Evolutionary conservation across 2,797 vertebrate genomes (phyloP).

Genomic region (Acipenser transmontanus): DNA sequence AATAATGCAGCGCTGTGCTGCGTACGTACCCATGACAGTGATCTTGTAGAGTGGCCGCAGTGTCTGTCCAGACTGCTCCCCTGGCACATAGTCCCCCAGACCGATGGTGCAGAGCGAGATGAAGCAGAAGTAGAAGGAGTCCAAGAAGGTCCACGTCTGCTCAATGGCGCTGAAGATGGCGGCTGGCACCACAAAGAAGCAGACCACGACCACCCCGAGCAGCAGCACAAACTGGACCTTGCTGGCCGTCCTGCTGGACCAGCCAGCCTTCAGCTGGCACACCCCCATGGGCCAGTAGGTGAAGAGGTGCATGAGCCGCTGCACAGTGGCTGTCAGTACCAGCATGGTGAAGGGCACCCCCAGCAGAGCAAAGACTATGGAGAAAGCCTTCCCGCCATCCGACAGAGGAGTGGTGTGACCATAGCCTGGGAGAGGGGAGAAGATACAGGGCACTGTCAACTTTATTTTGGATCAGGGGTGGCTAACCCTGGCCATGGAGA

Average conservation of each 20-base stretch:
- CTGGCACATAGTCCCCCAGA: conserved; percentile 79
- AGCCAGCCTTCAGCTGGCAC: conserved; percentile 50
- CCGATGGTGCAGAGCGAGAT: conserved; percentile 88
- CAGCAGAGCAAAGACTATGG: conserved; percentile 73
- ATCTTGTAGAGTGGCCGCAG: conserved; percentile 72
- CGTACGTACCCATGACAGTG: conserved; percentile 71
- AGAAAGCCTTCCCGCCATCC: conserved; percentile 73
- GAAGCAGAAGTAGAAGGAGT: conserved; percentile 85
- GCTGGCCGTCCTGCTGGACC: conserved; percentile 46
- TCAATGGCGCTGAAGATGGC: conserved; percentile 65
- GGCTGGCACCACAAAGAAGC: conserved; percentile 70
- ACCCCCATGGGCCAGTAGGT: conserved; percentile 51
- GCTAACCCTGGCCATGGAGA: too few species aligned
- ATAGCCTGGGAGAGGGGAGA: conserved; percentile 57
- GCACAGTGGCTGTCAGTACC: conserved; percentile 72
- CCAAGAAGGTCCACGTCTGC: conserved; percentile 71
- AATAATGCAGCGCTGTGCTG: background rate
- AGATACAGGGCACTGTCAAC: too few species aligned
- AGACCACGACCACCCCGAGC: conserved; percentile 43
- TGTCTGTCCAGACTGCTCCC: conserved; percentile 55
- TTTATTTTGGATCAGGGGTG: too few species aligned
- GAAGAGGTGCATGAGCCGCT: conserved; percentile 66
- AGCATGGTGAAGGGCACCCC: conserved; percentile 85
- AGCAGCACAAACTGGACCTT: conserved; percentile 60
- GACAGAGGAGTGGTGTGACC: conserved; percentile 80